phyloP scores from a whole-genome alignment of 2,888 invertebrate genomes.

The Baccha elongata region DNA sequence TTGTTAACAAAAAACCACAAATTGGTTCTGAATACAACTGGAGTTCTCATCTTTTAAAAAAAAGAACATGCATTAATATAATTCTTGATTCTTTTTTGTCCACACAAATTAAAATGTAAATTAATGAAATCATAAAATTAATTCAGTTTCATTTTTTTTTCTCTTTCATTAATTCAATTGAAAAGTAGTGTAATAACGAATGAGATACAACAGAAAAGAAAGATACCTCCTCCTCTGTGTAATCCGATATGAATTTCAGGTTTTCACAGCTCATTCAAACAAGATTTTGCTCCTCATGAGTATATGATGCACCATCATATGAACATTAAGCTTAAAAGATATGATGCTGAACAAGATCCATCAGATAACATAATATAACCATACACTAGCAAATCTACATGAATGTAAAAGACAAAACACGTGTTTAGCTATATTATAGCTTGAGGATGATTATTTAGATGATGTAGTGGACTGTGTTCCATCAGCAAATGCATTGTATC shows the following conservation, averaged over 20 bases:
- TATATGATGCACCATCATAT: background rate
- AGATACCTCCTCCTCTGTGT: background rate
- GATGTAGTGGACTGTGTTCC: conserved; percentile 20
- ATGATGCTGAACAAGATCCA: conserved; percentile 47
- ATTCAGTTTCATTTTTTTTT: conserved; percentile 53
- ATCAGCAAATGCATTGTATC: conserved; percentile 14
- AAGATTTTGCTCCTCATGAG: conserved; percentile 13
- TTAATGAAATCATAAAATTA: conserved; percentile 40
- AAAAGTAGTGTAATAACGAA: conserved; percentile 52
- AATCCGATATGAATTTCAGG: conserved; percentile 38
- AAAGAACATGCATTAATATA: background rate
- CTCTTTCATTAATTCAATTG: conserved; percentile 32
- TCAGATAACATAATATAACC: conserved; percentile 35
- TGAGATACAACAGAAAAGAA: conserved; percentile 33
- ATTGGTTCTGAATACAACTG: background rate
- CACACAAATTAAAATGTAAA: conserved; percentile 58
- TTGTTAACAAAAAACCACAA: conserved; percentile 1
- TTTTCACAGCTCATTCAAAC: conserved; percentile 34
- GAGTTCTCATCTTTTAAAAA: background rate
- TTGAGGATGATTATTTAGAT: conserved; percentile 36
- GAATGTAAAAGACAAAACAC: conserved; percentile 43
- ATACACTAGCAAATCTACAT: conserved; percentile 49
- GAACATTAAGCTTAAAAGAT: conserved; percentile 16
- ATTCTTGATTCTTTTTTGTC: background rate
- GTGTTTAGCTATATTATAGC: conserved; percentile 29